Base-by-base conservation (phyloP, 2,888 invertebrate genomes). In the Lithophane semibrunnea region DNA sequence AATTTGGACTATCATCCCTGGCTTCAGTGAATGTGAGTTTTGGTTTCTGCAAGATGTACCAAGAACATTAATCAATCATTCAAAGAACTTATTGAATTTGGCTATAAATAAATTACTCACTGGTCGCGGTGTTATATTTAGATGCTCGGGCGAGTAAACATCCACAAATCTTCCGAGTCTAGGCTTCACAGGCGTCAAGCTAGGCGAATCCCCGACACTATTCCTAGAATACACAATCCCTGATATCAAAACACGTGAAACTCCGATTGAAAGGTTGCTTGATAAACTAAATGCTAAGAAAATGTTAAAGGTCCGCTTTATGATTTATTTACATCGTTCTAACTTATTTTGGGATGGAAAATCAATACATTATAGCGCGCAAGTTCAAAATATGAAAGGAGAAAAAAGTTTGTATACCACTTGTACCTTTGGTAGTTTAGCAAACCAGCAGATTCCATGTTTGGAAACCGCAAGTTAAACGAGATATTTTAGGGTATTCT, bases 261-360 rank as follows among this genome's bases (percentile, higher is more conserved):
- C 73, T 75, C 77, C 76, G 49, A 64, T 67, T 80, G 44, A 73
- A 79, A 77, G 54, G 73, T 83, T 73, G 68, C 44, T 76, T 81
- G 71, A 64, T 79, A 54, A 86, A 89, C 79, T 87, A 91, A 90
- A 90, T 88, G 89, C 84, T 88, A 91, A 86, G 85, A 88, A 92
- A 92, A 92, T 88, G 90, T 86, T 92, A 92, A 92, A 92, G 90
- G 92, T 90, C 85, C 89, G 87, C 92, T 92, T 93, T 92, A 94
- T 95, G 94, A 95, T 96, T 97, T 97, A 97, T 97, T 97, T 97
- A 97, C 96, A 96, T 95, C 94, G 90, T 92, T 89, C 92, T 90
- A 93, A 92, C 92, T 94, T 96, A 96, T 95, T 96, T 96, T 95
- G 91, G 91, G 94, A 94, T 90, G 89, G 92, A 96, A 96, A 97